Evolutionary conservation across 2,888 invertebrate genomes (phyloP).

Genomic region (Melanostoma mellinum): DNA sequence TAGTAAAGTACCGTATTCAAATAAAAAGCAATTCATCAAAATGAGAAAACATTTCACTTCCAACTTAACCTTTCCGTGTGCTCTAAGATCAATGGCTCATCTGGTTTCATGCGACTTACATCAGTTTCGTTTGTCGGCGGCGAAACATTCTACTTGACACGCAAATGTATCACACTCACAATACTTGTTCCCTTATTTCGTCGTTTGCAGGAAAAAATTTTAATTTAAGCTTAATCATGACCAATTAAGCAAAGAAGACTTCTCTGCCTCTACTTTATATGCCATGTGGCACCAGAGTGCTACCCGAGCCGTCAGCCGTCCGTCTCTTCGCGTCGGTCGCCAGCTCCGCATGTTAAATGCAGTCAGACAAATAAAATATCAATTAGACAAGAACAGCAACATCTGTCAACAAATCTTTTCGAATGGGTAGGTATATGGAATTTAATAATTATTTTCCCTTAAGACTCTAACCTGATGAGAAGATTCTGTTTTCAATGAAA

Average conservation of each 20-base stretch:
- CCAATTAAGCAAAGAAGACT: conserved; percentile 31
- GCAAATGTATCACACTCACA: conserved; percentile 21
- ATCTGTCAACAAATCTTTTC: conserved; percentile 52
- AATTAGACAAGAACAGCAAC: conserved; percentile 46
- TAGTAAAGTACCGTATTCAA: too few relatives aligned
- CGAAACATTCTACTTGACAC: conserved; percentile 11
- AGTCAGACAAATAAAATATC: conserved; percentile 18
- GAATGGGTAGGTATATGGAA: not conserved
- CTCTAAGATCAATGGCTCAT: too few relatives aligned
- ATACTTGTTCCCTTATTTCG: not conserved
- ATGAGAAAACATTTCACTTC: too few relatives aligned
- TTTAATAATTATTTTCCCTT: too few relatives aligned
- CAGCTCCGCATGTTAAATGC: not conserved
- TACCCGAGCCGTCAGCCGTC: not conserved
- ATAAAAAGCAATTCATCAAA: too few relatives aligned
- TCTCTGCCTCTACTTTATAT: not conserved
- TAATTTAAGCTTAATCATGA: conserved; percentile 48
- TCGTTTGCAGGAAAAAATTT: not conserved
- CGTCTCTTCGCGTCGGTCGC: not conserved
- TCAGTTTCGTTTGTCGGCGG: not conserved
- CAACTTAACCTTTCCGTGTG: too few relatives aligned
- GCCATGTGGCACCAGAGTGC: not conserved
- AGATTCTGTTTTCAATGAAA: conserved; percentile 7
- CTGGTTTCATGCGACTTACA: too few relatives aligned
- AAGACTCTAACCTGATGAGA: too few relatives aligned